These are phyloP conservation scores for Copidosoma aretas DNA, from an alignment of 2,888 invertebrate species.

Conservation along the genomic window DNA sequence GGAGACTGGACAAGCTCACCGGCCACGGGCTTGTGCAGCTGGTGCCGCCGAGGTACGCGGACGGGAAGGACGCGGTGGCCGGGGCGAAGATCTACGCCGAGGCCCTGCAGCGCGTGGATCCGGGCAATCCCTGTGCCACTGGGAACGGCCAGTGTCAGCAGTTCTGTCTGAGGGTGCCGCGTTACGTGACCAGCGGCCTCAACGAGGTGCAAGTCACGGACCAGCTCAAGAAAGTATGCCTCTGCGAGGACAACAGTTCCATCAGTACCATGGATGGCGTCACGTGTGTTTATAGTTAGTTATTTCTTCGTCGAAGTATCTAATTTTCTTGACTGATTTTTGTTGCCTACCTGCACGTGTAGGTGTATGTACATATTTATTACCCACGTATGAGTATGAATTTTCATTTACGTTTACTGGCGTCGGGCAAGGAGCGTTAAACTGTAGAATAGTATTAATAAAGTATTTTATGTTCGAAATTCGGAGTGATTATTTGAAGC, in stretches of 20 bases:
- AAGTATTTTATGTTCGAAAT: too few species aligned
- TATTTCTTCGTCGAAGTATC: not conserved
- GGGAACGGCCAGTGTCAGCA: constrained; percentile 27
- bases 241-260: constrained; percentile 26
- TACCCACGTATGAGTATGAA: not conserved
- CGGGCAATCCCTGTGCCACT: constrained; percentile 6
- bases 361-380: not conserved
- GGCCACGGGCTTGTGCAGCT: constrained; percentile 2
- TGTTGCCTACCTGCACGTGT: too few species aligned
- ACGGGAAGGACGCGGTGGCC: constrained; percentile 1
- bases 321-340: not conserved
- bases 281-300: not conserved
- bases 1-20: constrained; percentile 27
- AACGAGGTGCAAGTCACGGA: constrained; percentile 19
- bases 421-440: too few species aligned
- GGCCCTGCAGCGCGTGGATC: not conserved
- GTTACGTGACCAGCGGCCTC: not conserved
- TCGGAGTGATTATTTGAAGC: too few species aligned
- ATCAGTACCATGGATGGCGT: not conserved
- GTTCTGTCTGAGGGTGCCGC: constrained; percentile 21
- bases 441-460: too few species aligned
- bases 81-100: constrained; percentile 16
- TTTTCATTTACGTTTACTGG: too few species aligned
- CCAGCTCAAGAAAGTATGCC: constrained; percentile 17
- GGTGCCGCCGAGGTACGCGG: constrained; percentile 9